Evolutionary conservation across 2,797 vertebrate species (phyloP).

Genomic region (Argyrosomus regius): DNA sequence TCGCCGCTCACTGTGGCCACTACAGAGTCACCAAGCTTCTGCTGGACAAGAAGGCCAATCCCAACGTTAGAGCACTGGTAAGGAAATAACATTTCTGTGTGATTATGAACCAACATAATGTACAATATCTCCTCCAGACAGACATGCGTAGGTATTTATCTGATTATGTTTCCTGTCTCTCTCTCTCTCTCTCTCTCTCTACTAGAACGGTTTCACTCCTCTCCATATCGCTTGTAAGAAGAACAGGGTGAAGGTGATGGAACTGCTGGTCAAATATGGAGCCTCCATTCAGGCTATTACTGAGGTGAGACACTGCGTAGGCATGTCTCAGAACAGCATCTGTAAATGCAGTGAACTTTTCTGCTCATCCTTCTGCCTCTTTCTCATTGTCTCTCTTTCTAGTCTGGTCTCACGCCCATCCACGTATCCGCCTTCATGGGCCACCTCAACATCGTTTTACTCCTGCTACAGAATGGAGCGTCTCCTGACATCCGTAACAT

Average conservation of each 20-base stretch:
- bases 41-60: conserved; percentile 97
- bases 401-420: conserved; percentile 99
- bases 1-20: conserved; percentile 97
- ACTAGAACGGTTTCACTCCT: conserved; percentile 98
- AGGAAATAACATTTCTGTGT: not conserved
- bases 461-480: conserved; percentile 98
- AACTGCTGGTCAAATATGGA: conserved; percentile 97
- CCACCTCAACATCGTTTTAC: conserved; percentile 98
- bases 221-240: conserved; percentile 99
- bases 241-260: conserved; percentile 99
- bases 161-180: not conserved
- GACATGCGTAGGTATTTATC: not conserved
- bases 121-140: not conserved
- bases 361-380: not conserved
- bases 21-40: conserved; percentile 97
- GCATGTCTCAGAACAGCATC: not conserved
- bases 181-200: not conserved
- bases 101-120: not conserved
- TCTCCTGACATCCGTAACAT: conserved; percentile 98
- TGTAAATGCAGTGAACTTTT: not conserved
- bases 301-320: conserved; percentile 87
- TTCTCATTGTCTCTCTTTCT: conserved; percentile 45
- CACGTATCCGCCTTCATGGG: conserved; percentile 99
- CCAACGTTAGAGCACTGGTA: conserved; percentile 95
- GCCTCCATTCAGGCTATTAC: conserved; percentile 98